A percentile compares a stretch with the other conserved stretches of the same genome.
Conservation (phyloP, 2,113 vertebrate genomes). For the Microcebus lehilahytsara region DNA sequence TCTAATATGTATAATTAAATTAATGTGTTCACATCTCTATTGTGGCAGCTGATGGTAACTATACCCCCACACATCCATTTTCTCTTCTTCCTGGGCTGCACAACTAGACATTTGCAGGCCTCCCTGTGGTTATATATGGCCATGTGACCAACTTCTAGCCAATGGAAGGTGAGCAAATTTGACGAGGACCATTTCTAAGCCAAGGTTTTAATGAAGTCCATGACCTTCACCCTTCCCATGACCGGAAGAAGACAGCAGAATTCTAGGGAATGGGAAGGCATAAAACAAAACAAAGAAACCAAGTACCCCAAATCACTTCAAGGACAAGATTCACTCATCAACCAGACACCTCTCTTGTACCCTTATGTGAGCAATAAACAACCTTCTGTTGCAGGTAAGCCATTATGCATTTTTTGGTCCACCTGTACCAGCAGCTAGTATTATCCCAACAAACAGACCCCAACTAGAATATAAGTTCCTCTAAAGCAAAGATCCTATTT, state of each 20-base stretch:
- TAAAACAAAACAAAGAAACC: background rate
- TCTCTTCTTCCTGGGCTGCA: background rate
- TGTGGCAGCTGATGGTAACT: background rate
- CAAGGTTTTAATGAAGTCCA: background rate
- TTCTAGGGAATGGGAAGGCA: background rate
- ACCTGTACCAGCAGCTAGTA: constrained; percentile 16
- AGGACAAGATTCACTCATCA: background rate
- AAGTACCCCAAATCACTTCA: background rate
- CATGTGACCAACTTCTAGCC: background rate
- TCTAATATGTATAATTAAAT: background rate
- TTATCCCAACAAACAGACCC: constrained; percentile 24
- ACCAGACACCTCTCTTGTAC: background rate
- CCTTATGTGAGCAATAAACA: background rate
- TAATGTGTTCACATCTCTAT: background rate
- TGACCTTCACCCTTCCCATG: background rate
- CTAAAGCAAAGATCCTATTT: background rate
- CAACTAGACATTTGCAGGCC: background rate
- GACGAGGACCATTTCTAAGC: background rate
- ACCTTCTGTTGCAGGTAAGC: background rate
- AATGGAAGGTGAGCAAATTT: background rate
- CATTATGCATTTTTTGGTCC: background rate
- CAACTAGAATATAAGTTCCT: constrained; percentile 21
- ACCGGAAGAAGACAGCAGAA: background rate
- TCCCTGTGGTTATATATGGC: background rate
- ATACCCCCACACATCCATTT: background rate